A percentile compares a stretch with the other conserved stretches of the same genome.
Evolutionary conservation across 1,140 invertebrate species (phyloP).

Genomic region (Nephila pilipes): DNA sequence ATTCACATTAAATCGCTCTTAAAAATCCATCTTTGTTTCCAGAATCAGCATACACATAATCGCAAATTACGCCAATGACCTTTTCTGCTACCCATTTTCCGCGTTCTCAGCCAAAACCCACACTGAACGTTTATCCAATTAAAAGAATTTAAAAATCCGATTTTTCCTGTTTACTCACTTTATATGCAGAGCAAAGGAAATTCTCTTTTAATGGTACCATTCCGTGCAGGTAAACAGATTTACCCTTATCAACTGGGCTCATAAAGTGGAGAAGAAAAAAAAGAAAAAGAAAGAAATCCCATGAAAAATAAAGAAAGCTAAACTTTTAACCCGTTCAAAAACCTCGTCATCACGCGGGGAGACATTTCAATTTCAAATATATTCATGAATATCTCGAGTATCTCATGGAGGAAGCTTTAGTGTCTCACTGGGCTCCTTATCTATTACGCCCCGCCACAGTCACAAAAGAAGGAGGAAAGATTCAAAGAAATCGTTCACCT

Average conservation of each 20-base stretch:
- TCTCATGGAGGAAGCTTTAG: conserved; percentile 39
- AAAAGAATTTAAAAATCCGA: conserved; percentile 16
- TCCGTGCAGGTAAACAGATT: conserved; percentile 8
- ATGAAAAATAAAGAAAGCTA: neutral
- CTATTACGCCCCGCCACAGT: conserved; percentile 13
- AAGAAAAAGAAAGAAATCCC: neutral
- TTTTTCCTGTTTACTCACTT: conserved; percentile 8
- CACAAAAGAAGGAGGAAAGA: conserved; percentile 44
- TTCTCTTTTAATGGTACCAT: neutral
- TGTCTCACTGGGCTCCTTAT: conserved; percentile 19
- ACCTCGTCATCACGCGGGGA: conserved; percentile 12
- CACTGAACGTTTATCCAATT: neutral
- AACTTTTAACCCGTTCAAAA: conserved; percentile 35
- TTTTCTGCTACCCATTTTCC: neutral
- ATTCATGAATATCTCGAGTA: conserved; percentile 40
- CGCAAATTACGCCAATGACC: neutral
- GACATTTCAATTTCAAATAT: conserved; percentile 68
- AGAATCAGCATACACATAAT: neutral
- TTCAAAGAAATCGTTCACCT: conserved; percentile 25
- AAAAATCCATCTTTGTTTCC: neutral
- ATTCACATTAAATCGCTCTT: neutral
- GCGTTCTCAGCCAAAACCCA: conserved; percentile 1
- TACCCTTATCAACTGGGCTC: neutral
- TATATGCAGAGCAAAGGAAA: conserved; percentile 14
- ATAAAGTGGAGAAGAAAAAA: neutral